These are phyloP conservation scores for Cerastoderma edule DNA, from an alignment of 2,888 invertebrate species.

Conservation along the genomic window DNA sequence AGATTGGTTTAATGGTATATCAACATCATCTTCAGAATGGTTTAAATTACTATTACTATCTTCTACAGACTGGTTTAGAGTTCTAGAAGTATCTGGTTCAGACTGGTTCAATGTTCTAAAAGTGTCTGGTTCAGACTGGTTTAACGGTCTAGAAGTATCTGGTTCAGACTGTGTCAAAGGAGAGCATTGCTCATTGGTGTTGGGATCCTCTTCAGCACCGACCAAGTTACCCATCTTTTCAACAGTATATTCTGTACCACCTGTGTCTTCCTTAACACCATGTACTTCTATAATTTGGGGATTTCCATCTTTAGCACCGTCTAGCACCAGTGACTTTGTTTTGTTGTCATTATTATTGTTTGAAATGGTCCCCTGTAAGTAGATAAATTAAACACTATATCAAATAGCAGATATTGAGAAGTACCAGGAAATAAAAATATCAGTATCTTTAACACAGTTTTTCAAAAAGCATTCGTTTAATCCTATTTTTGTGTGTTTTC, in stretches of 20 bases:
- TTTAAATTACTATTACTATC: too few species aligned
- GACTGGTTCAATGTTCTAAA: too few species aligned
- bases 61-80: too few species aligned
- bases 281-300: slow-evolving; percentile 45
- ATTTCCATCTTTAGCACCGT: not conserved
- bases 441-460: too few species aligned
- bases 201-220: slow-evolving; percentile 13
- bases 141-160: slow-evolving; percentile 4
- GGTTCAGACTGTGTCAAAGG: slow-evolving; percentile 23
- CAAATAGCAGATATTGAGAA: too few species aligned
- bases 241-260: slow-evolving; percentile 28
- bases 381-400: too few species aligned
- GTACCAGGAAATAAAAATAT: too few species aligned
- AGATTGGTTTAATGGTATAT: not conserved
- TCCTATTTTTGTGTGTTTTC: too few species aligned
- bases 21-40: slow-evolving; percentile 1
- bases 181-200: slow-evolving; percentile 5
- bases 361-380: slow-evolving; percentile 9
- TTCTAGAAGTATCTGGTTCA: too few species aligned
- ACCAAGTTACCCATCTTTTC: slow-evolving; percentile 35
- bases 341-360: slow-evolving; percentile 19
- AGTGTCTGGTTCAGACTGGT: too few species aligned
- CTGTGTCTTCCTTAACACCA: slow-evolving; percentile 31
- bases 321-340: not conserved
- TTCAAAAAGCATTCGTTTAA: too few species aligned